Base-by-base conservation (phyloP, 1,140 invertebrate genomes). In the Rhopalosiphum maidis region DNA sequence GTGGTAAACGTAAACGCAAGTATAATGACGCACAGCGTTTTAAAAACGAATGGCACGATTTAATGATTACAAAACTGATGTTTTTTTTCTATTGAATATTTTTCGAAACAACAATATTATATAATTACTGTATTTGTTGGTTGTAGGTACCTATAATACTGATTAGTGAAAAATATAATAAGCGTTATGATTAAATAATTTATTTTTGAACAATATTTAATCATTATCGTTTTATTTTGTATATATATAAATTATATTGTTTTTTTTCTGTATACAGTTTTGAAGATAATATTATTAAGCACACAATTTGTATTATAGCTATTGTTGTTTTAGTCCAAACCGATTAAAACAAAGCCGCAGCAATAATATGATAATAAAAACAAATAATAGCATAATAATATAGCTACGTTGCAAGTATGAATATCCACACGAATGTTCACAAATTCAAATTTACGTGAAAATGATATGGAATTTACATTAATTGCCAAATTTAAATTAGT, bases 351-450 rank as follows among this genome's bases (percentile, higher is more conserved):
- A 18, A 0, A 18, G 18, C 60, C 30, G 5, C 15, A n/a, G 5
- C 15, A n/a, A n/a, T 77, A n/a, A n/a, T 68, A 68, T n/a, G n/a
- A 68, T n/a, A n/a, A 68, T 68, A 68, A 68, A n/a, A 68, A 68
- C 60, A 68, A 68, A 68, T 77, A 77, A 77, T 77, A n/a, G n/a
- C 60, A 77, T 77, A n/a, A n/a, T 68, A 68, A n/a, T n/a, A 77
- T 77, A n/a, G 15, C 11, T 77, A 77, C 60, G n/a, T 15, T 77
- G 60, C 60, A 77, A 77, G 30, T 77, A 77, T 77, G 60, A 35
- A 77, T n/a, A 77, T 18, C 60, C 15, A 77, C 41, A 41, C 30
- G 60, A 30, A 55, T 55, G 23, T 55, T 55, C 7, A 25, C 25
- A 30, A 60, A 77, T n/a, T 77, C 60, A 35, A 77, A 77, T n/a